Evolutionary conservation across 2,888 invertebrate genomes (phyloP).

Genomic region (Dynastes tityus): DNA sequence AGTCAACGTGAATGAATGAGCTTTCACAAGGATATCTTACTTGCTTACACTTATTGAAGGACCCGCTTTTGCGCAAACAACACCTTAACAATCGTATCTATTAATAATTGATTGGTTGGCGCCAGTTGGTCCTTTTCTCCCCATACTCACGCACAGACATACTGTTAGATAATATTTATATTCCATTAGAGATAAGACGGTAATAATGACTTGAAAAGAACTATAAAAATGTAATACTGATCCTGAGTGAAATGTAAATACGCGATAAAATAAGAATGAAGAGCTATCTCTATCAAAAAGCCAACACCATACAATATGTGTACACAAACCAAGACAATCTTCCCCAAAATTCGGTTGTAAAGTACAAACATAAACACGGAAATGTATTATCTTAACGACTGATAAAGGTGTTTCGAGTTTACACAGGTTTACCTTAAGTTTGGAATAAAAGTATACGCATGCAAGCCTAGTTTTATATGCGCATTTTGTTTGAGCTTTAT

Average conservation of each 20-base stretch:
- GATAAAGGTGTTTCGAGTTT: conserved; percentile 48
- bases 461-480: conserved; percentile 14
- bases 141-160: conserved; percentile 19
- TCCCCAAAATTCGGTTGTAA: conserved; percentile 54
- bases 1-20: conserved; percentile 41
- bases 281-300: conserved; percentile 58
- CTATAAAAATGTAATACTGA: conserved; percentile 48
- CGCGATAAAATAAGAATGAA: conserved; percentile 57
- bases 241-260: conserved; percentile 50
- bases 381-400: conserved; percentile 53
- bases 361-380: conserved; percentile 55
- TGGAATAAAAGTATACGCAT: conserved; percentile 31
- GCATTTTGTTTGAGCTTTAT: conserved; percentile 25
- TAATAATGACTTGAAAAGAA: conserved; percentile 51
- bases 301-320: conserved; percentile 53
- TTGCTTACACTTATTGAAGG: conserved; percentile 25
- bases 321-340: conserved; percentile 53
- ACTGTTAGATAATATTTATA: conserved; percentile 47
- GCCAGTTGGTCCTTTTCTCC: conserved; percentile 39
- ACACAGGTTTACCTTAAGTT: conserved; percentile 50
- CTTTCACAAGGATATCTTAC: conserved; percentile 41
- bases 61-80: conserved; percentile 39
- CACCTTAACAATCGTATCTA: conserved; percentile 39
- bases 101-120: conserved; percentile 46
- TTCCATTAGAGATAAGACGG: conserved; percentile 48